These are phyloP conservation scores for Marronus borbonicus DNA, from an alignment of 2,888 invertebrate species.

Conservation along the genomic window DNA sequence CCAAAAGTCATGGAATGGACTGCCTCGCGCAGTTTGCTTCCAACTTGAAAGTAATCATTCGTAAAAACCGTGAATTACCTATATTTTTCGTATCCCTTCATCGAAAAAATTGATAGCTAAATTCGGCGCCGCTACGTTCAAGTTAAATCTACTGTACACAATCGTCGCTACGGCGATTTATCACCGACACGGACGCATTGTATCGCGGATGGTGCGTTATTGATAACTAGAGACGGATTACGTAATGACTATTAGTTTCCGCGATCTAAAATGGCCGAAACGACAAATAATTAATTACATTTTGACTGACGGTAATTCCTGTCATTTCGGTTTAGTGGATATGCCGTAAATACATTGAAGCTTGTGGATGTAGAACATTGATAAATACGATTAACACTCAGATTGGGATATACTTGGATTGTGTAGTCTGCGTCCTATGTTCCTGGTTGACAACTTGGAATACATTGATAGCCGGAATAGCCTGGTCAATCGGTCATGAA, in stretches of 20 bases:
- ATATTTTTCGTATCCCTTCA: neutral
- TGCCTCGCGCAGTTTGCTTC: no score
- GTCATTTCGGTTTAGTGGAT: neutral
- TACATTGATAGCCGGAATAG: no score
- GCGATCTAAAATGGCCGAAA: constrained; percentile 11
- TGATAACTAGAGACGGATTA: constrained; percentile 15
- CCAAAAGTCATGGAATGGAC: no score
- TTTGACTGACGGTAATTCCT: constrained; percentile 5
- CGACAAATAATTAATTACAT: constrained; percentile 6
- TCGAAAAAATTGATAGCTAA: constrained; percentile 1
- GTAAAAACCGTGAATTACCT: neutral
- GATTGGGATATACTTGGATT: neutral
- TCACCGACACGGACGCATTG: neutral
- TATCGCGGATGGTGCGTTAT: neutral
- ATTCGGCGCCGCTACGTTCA: neutral
- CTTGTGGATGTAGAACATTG: neutral
- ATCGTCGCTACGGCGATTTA: constrained; percentile 7
- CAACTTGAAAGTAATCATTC: no score
- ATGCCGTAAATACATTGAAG: neutral
- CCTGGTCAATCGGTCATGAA: no score
- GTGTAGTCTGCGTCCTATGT: no score
- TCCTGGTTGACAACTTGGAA: no score
- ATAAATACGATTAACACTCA: constrained; percentile 2
- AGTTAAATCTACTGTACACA: constrained; percentile 18
- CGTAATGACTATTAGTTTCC: constrained; percentile 10